Base-by-base conservation (phyloP, 2,113 vertebrate genomes). In the Danionella cerebrum region DNA sequence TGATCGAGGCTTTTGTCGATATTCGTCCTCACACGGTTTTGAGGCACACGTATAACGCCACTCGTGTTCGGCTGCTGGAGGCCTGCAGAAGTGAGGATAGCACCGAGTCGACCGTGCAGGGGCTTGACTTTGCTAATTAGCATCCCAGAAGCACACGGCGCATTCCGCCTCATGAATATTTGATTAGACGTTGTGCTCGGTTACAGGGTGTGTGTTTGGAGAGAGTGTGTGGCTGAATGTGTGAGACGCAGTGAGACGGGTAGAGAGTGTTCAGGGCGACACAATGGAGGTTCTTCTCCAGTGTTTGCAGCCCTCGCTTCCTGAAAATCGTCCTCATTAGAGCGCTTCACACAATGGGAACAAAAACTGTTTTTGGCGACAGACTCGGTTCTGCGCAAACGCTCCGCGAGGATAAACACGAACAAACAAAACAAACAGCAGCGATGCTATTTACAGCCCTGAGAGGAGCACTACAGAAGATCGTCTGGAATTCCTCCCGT, bases 91-190 rank as follows among this genome's bases (percentile, higher is more conserved):
- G 22, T 31, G 29, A 31, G 29, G 29, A 31, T 31, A 7, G 29
- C 29, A 4, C 29, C 41, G 70, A 71, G 71, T 68, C 71, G 42
- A 60, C 71, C 53, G 41, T 19, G n/a, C 41, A 1, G 36, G 27
- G 57, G 12, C 76, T 47, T 60, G 27, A 45, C 65, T 53, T 55
- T n/a, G 44, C 57, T 76, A 59, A 69, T 71, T 70, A 72, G 62
- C 22, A 71, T 76, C 72, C 62, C 68, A 47, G 48, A 63, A 70
- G 74, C 51, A 41, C 24, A 14, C 24, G 33, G 47, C 48, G 21
- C 38, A 54, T 57, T 57, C 25, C 19, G 45, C 47, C 68, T 62
- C 62, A 44, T 45, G 47, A 54, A 63, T 67, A 75, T 73, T 31
- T 47, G 67, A 80, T 76, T 60, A 71, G 69, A 29, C 10, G 6